A percentile compares a stretch with the other conserved stretches of the same genome.
These are phyloP conservation scores for Eristalinus aeneus DNA, from an alignment of 2,888 invertebrate species.

Conservation along the genomic window DNA sequence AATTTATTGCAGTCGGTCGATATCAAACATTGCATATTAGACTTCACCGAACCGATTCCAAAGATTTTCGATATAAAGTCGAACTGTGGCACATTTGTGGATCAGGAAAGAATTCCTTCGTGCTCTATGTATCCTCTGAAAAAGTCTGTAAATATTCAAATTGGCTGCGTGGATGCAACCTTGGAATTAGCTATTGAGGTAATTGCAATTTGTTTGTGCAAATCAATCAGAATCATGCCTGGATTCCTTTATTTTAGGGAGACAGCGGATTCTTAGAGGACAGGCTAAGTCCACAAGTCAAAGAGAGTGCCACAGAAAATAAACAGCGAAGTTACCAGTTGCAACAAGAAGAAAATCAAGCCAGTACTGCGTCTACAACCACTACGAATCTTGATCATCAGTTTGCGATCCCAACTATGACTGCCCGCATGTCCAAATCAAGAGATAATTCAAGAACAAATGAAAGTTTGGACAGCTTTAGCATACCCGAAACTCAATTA, in stretches of 20 bases:
- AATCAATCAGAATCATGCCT: not conserved
- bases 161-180: conserved; percentile 39
- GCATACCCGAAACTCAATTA: conserved; percentile 2
- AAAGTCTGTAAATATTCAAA: conserved; percentile 34
- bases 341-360: not conserved
- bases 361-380: not conserved
- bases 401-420: conserved; percentile 5
- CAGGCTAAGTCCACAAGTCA: conserved; percentile 9
- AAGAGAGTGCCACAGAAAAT: conserved; percentile 10
- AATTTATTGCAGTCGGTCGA: conserved; percentile 39
- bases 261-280: conserved; percentile 49
- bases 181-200: conserved; percentile 37
- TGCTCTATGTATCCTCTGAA: conserved; percentile 10
- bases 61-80: conserved; percentile 44
- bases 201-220: not conserved
- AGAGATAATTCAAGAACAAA: conserved; percentile 18
- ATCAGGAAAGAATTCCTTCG: conserved; percentile 2
- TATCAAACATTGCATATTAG: conserved; percentile 53
- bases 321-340: conserved; percentile 36
- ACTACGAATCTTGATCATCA: not conserved
- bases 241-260: conserved; percentile 22
- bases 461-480: not conserved
- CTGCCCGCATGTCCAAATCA: conserved; percentile 2
- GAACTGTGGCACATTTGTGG: conserved; percentile 55
- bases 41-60: conserved; percentile 14